Conservation (phyloP, 2,888 invertebrate genomes). For the Lydus trimaculatus region DNA sequence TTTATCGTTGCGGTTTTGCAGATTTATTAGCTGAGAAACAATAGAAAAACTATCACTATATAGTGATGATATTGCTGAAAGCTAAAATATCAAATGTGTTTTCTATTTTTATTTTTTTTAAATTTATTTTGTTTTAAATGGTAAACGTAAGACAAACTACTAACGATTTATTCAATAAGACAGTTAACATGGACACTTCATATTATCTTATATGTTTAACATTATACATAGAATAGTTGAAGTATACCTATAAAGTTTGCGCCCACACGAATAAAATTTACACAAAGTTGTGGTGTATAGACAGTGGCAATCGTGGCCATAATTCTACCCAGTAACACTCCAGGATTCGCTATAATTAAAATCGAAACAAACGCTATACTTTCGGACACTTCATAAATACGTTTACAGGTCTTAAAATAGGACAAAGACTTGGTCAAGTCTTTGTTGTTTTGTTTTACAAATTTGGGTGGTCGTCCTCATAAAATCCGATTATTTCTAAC, state of each 20-base stretch:
- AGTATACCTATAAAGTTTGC: slow-evolving; percentile 27
- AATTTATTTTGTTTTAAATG: not conserved
- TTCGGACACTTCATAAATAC: not conserved
- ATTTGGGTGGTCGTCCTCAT: slow-evolving; percentile 35
- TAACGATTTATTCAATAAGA: slow-evolving; percentile 9
- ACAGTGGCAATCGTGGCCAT: slow-evolving; percentile 20
- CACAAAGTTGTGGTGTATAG: slow-evolving; percentile 21
- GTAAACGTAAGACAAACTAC: slow-evolving; percentile 1
- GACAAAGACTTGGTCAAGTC: not conserved
- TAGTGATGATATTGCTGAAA: not conserved
- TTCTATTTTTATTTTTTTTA: no score
- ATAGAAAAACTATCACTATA: not conserved
- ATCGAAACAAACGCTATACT: slow-evolving; percentile 14
- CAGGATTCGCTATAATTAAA: not conserved
- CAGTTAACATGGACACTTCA: slow-evolving; percentile 17
- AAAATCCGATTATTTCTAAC: slow-evolving; percentile 25
- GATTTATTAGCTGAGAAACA: slow-evolving; percentile 36
- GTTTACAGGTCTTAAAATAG: not conserved
- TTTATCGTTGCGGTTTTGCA: slow-evolving; percentile 44
- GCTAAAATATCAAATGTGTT: not conserved
- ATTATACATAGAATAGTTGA: slow-evolving; percentile 11
- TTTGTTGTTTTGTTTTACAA: slow-evolving; percentile 5
- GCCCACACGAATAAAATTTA: slow-evolving; percentile 29
- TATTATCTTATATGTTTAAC: slow-evolving; percentile 16
- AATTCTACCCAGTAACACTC: slow-evolving; percentile 26